Evolutionary conservation across 1,140 invertebrate species (phyloP).

Genomic region (Drosophila biarmipes): DNA sequence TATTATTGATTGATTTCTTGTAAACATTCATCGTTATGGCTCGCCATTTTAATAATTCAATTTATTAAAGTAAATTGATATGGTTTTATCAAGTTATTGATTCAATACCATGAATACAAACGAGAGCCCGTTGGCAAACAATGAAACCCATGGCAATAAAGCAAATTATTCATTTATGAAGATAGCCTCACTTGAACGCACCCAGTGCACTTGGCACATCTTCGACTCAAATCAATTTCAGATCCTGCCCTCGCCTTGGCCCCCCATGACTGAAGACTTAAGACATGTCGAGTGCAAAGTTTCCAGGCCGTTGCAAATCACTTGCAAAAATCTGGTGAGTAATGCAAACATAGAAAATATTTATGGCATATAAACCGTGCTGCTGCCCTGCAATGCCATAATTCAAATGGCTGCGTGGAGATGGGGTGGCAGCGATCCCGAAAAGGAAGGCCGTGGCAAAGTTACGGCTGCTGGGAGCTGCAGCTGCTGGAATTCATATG

Average conservation of each 20-base stretch:
- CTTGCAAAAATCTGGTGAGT: slow-evolving; percentile 74
- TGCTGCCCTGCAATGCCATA: slow-evolving; percentile 77
- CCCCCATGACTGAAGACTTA: slow-evolving; percentile 12
- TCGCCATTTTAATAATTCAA: not conserved
- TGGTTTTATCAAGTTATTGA: slow-evolving; percentile 3
- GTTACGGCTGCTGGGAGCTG: slow-evolving; percentile 44
- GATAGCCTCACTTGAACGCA: slow-evolving; percentile 15
- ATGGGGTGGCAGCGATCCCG: slow-evolving; percentile 34
- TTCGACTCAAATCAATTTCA: slow-evolving; percentile 54
- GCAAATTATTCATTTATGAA: slow-evolving; percentile 51
- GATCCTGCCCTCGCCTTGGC: slow-evolving; percentile 21
- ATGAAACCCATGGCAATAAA: slow-evolving; percentile 13
- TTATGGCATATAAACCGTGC: slow-evolving; percentile 77
- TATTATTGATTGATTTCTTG: slow-evolving; percentile 13
- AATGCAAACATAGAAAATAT: slow-evolving; percentile 81
- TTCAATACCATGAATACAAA: slow-evolving; percentile 3
- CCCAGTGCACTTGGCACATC: slow-evolving; percentile 28
- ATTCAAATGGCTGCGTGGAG: slow-evolving; percentile 70
- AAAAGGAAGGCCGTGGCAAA: slow-evolving; percentile 32
- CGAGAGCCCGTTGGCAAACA: slow-evolving; percentile 12
- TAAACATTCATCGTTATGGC: not conserved
- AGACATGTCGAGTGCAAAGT: slow-evolving; percentile 69
- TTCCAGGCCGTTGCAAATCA: slow-evolving; percentile 77
- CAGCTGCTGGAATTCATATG: slow-evolving; percentile 76
- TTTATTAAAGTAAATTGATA: slow-evolving; percentile 1